Percentiles rank a stretch among this genome's conserved stretches.
Conservation (phyloP, 2,888 invertebrate species). For the Barypeithes pellucidus region DNA sequence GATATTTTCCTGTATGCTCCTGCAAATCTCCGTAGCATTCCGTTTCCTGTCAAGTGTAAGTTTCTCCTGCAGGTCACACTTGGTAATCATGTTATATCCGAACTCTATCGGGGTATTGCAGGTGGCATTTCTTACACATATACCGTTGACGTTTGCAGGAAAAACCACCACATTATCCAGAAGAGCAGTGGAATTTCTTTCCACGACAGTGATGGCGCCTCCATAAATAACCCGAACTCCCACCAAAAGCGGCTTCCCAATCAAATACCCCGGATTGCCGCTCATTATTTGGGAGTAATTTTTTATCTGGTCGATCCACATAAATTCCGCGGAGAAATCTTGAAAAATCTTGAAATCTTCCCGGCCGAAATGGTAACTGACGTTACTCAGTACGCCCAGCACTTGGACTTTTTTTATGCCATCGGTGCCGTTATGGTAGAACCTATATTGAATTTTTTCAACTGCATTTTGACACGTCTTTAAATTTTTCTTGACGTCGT, state of each 20-base stretch:
- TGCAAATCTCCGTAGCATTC: constrained; percentile 62
- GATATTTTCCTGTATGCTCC: constrained; percentile 63
- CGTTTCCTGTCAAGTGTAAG: constrained; percentile 52
- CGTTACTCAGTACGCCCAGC: constrained; percentile 61
- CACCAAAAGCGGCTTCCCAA: constrained; percentile 77
- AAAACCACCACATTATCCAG: constrained; percentile 65
- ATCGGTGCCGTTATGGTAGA: constrained; percentile 69
- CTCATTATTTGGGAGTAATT: constrained; percentile 71
- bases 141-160: constrained; percentile 70
- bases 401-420: constrained; percentile 69
- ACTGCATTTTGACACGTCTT: constrained; percentile 65
- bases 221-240: constrained; percentile 68
- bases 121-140: constrained; percentile 69
- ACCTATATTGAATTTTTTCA: constrained; percentile 64
- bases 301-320: constrained; percentile 63
- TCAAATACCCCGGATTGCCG: constrained; percentile 85
- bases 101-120: constrained; percentile 70
- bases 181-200: constrained; percentile 59
- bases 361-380: constrained; percentile 58
- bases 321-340: constrained; percentile 64
- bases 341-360: constrained; percentile 57
- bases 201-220: constrained; percentile 59
- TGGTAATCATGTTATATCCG: constrained; percentile 71
- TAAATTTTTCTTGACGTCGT: constrained; percentile 57
- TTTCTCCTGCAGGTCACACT: constrained; percentile 67